Evolutionary conservation across 2,888 invertebrate genomes (phyloP).

Genomic region (Prostheceraeus crozeri): DNA sequence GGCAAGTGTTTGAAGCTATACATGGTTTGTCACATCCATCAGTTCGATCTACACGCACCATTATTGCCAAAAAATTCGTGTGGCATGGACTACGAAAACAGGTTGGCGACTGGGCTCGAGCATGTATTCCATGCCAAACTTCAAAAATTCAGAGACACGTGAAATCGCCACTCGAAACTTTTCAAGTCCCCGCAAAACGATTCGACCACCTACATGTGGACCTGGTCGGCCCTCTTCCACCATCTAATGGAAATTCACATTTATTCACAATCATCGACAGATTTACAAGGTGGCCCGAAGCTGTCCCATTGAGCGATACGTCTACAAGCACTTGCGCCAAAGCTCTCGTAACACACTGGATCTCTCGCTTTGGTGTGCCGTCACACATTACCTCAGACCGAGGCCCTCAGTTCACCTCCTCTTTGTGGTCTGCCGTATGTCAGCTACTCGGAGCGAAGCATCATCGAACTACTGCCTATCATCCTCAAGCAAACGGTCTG

Average conservation of each 20-base stretch:
- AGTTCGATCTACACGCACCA: constrained; percentile 24
- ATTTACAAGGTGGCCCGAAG: constrained; percentile 41
- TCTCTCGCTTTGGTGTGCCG: constrained; percentile 50
- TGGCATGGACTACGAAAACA: constrained; percentile 40
- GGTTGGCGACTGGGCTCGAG: constrained; percentile 44
- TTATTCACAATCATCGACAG: constrained; percentile 46
- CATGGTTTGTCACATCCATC: constrained; percentile 30
- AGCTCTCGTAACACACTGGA: constrained; percentile 52
- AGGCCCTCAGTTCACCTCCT: constrained; percentile 45
- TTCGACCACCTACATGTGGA: constrained; percentile 57
- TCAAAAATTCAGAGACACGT: constrained; percentile 48
- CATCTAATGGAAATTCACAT: constrained; percentile 40
- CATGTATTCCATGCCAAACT: constrained; percentile 48
- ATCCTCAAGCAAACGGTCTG: constrained; percentile 52
- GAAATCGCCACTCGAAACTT: constrained; percentile 32
- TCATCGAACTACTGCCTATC: constrained; percentile 28
- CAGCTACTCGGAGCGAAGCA: constrained; percentile 27
- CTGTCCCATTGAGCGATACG: constrained; percentile 27
- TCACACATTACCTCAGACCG: constrained; percentile 36
- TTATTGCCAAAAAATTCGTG: constrained; percentile 26
- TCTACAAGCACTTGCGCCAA: constrained; percentile 46
- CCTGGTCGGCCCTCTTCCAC: constrained; percentile 55
- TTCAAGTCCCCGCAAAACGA: constrained; percentile 41
- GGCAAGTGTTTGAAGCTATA: constrained; percentile 3
- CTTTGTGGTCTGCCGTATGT: constrained; percentile 39